Evolutionary conservation across 1,140 invertebrate genomes (phyloP).

Genomic region (Achatina immaculata): DNA sequence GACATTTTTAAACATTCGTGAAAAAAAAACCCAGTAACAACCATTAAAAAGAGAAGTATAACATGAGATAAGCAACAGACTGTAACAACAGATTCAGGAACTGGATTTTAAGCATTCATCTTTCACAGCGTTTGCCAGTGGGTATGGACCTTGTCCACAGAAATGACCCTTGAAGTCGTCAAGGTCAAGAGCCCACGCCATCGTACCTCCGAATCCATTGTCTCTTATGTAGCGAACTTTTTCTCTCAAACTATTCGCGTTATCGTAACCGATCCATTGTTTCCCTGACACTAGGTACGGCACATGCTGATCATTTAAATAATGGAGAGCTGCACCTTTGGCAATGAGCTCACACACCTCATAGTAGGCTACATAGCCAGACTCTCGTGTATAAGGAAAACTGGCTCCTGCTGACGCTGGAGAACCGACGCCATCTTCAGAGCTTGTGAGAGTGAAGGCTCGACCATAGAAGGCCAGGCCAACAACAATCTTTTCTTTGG

Average conservation of each 20-base stretch:
- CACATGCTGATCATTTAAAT: conserved; percentile 74
- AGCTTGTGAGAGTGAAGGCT: conserved; percentile 51
- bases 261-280: conserved; percentile 93
- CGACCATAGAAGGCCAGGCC: conserved; percentile 82
- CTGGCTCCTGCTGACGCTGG: conserved; percentile 72
- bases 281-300: conserved; percentile 84
- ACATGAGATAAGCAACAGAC: too few relatives aligned
- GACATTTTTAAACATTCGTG: too few relatives aligned
- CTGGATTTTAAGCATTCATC: too few relatives aligned
- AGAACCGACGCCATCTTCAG: conserved; percentile 42
- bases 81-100: too few relatives aligned
- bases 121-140: conserved; percentile 80
- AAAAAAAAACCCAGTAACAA: too few relatives aligned
- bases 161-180: conserved; percentile 79
- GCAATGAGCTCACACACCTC: conserved; percentile 52
- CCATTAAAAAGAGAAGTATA: too few relatives aligned
- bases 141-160: conserved; percentile 90
- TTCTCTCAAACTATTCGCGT: conserved; percentile 79
- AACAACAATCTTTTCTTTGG: conserved; percentile 95
- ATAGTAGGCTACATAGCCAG: conserved; percentile 57
- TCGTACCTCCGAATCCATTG: conserved; percentile 79
- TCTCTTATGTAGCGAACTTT: conserved; percentile 71
- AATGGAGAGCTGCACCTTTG: conserved; percentile 36
- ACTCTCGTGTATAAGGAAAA: conserved; percentile 74
- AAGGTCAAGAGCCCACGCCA: conserved; percentile 96